phyloP scores from a whole-genome alignment of 2,797 vertebrate species.

The Megaceryle alcyon region DNA sequence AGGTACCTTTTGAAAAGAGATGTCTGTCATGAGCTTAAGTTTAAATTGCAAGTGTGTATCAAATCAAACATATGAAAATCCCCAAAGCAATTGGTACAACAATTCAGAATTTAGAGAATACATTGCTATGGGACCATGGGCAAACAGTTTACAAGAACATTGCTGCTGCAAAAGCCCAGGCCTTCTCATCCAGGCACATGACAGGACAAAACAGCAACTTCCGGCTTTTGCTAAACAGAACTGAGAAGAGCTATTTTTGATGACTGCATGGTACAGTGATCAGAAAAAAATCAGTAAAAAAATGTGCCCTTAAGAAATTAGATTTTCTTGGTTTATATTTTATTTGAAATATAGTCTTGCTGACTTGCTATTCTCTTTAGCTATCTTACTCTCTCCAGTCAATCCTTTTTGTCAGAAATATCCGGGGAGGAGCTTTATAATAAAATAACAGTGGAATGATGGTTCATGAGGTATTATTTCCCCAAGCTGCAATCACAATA shows the following conservation, averaged over 20 bases:
- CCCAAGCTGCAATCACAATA: not conserved
- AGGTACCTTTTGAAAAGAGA: not conserved
- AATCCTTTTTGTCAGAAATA: not conserved
- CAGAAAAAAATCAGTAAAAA: not conserved
- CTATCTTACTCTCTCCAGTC: not conserved
- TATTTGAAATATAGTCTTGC: not conserved
- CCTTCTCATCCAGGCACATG: not conserved
- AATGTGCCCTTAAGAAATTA: not conserved
- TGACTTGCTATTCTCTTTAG: not conserved
- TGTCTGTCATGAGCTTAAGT: not conserved
- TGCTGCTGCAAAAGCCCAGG: not conserved
- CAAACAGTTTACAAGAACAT: not conserved
- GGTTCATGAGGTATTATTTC: not conserved
- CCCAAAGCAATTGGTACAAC: not conserved
- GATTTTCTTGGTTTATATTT: not conserved
- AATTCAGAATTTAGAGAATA: not conserved
- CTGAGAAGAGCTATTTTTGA: not conserved
- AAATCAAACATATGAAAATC: not conserved
- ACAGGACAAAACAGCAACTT: not conserved
- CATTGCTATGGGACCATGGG: not conserved
- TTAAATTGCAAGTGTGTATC: not conserved
- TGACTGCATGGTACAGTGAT: not conserved
- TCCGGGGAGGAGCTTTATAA: not conserved
- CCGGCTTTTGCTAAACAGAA: not conserved
- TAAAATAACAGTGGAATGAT: not conserved